These are phyloP conservation scores for Tipula unca DNA, from an alignment of 2,888 invertebrate genomes.

Conservation along the genomic window DNA sequence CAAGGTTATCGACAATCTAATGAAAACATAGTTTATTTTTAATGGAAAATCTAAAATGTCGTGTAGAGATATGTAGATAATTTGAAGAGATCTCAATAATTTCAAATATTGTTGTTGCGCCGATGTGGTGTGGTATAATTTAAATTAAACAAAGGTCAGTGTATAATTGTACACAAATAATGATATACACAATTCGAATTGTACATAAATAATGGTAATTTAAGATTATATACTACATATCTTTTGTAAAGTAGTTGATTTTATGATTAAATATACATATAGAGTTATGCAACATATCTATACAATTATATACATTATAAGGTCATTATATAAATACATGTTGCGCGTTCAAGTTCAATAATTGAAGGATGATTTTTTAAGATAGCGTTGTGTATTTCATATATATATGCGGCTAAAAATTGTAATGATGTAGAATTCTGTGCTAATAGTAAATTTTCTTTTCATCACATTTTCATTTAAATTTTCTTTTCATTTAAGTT, in stretches of 20 bases:
- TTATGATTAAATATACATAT: background rate
- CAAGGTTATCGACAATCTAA: constrained; percentile 8
- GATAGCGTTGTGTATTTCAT: no score
- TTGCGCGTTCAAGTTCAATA: background rate
- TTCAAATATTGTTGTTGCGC: background rate
- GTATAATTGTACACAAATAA: background rate
- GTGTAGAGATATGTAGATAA: background rate
- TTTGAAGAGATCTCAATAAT: background rate
- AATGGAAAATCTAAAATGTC: background rate
- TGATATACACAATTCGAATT: background rate
- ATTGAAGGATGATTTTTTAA: background rate
- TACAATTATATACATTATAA: background rate
- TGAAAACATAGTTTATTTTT: background rate
- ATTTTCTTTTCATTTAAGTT: no score
- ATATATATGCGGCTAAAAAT: no score
- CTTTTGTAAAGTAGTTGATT: background rate
- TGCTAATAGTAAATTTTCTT: no score
- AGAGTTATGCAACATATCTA: background rate
- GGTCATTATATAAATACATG: background rate
- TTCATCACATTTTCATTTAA: no score
- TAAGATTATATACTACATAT: background rate
- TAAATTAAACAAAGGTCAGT: background rate
- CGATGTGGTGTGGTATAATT: background rate
- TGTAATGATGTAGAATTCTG: no score
- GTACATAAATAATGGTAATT: background rate